Evolutionary conservation across 92 coral and sea anemone genomes (phyloP), one percentile per base, ranked within the genome.

Genomic region (Siderastrea radians): DNA sequence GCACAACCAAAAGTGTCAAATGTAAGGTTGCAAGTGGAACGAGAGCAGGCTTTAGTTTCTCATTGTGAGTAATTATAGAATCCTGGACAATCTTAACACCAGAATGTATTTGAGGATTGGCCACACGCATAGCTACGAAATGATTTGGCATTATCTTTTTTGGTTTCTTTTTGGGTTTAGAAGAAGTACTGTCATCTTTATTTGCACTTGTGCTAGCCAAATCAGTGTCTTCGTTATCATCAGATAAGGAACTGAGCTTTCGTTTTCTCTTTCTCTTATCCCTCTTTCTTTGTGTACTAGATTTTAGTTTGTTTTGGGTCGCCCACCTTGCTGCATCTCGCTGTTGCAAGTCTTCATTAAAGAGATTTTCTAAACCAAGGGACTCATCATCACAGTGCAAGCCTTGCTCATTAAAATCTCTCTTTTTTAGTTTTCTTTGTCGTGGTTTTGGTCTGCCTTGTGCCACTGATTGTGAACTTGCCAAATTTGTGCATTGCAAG

Each of bases 1-100:
- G 90, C 94, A 98, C 93, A 46, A 98, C 99, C 94, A 96, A 88
- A 19, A 98, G 90, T 7, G 99, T 98, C 4, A 98, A 47, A 72
- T 98, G 99, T 46, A 98, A 81, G 19, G 98, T 94, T 16, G 74
- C 83, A 48, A 94, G 84, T 61, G 99, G 98, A 79, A 98, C 87
- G 44, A 94, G 66, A 46, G 98, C 98, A 54, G 94, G 95, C 67
- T 89, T 87, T 9, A 98, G 87, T 75, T 86, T 87, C 38, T 83
- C 76, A 82, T 89, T 75, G 10, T 96, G 93, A 55, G 90, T 71
- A 26, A 90, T 72, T 49, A 98, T 69, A 4, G 92, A 82, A 70
- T 96, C 98, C 84, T 98, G 99, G 76, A 96, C 90, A 38, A 67
- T 80, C 89, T 89, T 94, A 45, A 91, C 86, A 2, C 92, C 83